Percentiles rank a stretch among this genome's conserved stretches.
These are phyloP conservation scores for Coenonympha glycerion DNA, from an alignment of 2,888 invertebrate genomes.

Conservation along the genomic window DNA sequence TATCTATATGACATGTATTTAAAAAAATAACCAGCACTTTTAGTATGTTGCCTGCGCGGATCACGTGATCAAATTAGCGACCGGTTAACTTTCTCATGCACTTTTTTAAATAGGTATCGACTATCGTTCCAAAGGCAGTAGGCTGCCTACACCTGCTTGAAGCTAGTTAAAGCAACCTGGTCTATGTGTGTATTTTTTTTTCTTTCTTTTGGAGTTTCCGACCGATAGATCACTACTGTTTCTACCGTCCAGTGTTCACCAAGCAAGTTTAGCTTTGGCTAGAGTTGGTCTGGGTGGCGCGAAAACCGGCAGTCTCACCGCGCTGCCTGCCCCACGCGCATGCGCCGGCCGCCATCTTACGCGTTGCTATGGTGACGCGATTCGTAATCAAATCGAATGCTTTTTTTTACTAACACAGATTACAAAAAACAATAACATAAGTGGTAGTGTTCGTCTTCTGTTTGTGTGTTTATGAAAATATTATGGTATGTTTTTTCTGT, in stretches of 20 bases:
- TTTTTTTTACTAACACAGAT: constrained; percentile 8
- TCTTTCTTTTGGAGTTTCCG: neutral
- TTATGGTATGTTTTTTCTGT: constrained; percentile 34
- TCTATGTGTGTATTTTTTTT: too few relatives aligned
- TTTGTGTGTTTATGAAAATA: constrained; percentile 27
- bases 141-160: too few relatives aligned
- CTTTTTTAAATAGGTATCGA: too few relatives aligned
- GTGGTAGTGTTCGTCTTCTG: constrained; percentile 30
- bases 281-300: constrained; percentile 41
- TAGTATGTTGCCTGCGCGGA: too few relatives aligned
- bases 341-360: constrained; percentile 51
- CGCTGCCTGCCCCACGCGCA: constrained; percentile 46
- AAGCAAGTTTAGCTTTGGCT: constrained; percentile 17
- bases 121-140: too few relatives aligned
- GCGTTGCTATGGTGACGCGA: constrained; percentile 58
- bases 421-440: constrained; percentile 24
- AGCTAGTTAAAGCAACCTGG: too few relatives aligned
- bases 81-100: too few relatives aligned
- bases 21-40: too few relatives aligned
- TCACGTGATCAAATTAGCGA: too few relatives aligned
- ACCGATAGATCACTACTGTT: constrained; percentile 17
- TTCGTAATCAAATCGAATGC: constrained; percentile 46
- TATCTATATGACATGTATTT: too few relatives aligned
- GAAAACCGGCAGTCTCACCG: constrained; percentile 59
- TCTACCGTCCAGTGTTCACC: constrained; percentile 17